phyloP scores from a whole-genome alignment of 2,113 vertebrate genomes.

The Columbina picui region DNA sequence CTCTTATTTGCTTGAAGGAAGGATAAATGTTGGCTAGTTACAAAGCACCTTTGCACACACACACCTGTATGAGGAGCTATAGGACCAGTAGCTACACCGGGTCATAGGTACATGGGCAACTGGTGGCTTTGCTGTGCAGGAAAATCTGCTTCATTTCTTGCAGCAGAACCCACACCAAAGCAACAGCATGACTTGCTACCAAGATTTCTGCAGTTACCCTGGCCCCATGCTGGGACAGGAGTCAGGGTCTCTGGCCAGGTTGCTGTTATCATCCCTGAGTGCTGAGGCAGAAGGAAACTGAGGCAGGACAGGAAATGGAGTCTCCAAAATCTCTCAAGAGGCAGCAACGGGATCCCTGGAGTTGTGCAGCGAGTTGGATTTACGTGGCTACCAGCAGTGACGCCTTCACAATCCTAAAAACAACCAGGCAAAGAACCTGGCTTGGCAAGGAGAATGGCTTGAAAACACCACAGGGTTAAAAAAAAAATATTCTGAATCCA shows the following conservation, averaged over 20 bases:
- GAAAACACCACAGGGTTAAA: not conserved
- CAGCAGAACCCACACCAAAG: not conserved
- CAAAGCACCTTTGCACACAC: not conserved
- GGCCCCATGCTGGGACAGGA: accelerated
- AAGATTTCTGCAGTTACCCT: not conserved
- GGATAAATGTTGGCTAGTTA: not conserved
- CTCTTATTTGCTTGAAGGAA: not conserved
- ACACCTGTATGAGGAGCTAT: not conserved
- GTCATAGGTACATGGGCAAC: not conserved
- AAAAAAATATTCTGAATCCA: not conserved
- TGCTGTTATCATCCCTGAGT: not conserved
- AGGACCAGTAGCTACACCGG: not conserved
- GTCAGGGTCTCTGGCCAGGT: not conserved
- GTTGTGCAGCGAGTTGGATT: not conserved
- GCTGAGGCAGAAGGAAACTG: not conserved
- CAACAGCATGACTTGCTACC: not conserved
- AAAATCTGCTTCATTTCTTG: not conserved
- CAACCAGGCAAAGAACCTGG: not conserved
- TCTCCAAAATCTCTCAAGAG: not conserved
- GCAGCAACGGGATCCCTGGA: not conserved
- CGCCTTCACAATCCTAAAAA: not conserved
- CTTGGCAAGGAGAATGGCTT: not conserved
- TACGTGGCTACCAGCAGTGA: accelerated
- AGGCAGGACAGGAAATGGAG: not conserved
- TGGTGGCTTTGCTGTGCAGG: not conserved